Evolutionary conservation across 2,113 vertebrate genomes (phyloP), one percentile per base, ranked within the genome.

Genomic region (Thalassoma bifasciatum): DNA sequence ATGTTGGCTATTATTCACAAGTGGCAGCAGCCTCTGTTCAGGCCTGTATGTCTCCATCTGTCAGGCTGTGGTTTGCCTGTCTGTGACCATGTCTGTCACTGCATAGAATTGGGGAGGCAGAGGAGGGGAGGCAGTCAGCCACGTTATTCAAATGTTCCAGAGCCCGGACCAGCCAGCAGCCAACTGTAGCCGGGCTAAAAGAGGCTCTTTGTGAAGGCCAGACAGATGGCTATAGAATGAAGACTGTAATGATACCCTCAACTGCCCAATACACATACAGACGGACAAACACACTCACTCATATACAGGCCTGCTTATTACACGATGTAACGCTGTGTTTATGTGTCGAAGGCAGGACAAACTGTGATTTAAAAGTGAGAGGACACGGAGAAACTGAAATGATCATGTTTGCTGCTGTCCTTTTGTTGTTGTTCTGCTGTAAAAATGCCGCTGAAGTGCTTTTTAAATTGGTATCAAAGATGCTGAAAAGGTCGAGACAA

Each of bases 171-270:
- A 88, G 82, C 76, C 85, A 79, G 85, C 46, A 66, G 84, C 81
- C 85, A 83, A 90, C 88, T 90, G 88, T 90, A 89, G 84, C 81
- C 17, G 1, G 67, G 57, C 85, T 88, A 80, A 91, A 89, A 90
- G 87, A 79, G 82, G 73, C 72, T 84, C 89, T 90, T 92, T 92
- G 90, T 93, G 78, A 82, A 67, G 83, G 68, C 86, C 84, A 91
- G 89, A 93, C 92, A 91, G 90, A 92, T 92, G 90, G 90, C 86
- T 77, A 65, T 79, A 91, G 89, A 88, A 85, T 89, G 81, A 86
- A 86, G 89, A 89, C 88, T 84, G 86, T 90, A 92, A 92, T 89
- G 86, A 92, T 86, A 89, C 83, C 70, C 90, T 88, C 81, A 74
- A 24, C 21, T 51, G 64, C 53, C 65, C 59, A 63, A 63, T 36